phyloP scores from a whole-genome alignment of 2,888 invertebrate species.

The Graphium colonna region DNA sequence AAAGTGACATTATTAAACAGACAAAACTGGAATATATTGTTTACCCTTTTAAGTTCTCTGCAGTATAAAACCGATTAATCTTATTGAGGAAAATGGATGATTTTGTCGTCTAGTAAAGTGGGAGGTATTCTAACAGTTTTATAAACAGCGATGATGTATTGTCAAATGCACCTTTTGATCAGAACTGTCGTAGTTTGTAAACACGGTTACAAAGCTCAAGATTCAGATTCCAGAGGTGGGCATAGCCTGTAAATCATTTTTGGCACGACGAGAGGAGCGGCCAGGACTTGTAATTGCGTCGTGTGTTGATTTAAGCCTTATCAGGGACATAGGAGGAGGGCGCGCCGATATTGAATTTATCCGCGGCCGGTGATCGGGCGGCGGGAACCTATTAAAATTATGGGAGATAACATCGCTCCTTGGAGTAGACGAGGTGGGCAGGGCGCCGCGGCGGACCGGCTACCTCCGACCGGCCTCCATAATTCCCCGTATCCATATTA shows the following conservation, averaged over 20 bases:
- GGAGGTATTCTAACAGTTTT: too few species aligned
- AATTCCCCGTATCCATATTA: slow-evolving; percentile 39
- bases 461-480: slow-evolving; percentile 62
- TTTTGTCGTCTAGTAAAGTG: too few species aligned
- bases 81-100: too few species aligned
- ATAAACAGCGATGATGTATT: too few species aligned
- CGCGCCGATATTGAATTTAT: slow-evolving; percentile 67
- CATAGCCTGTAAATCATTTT: slow-evolving; percentile 65
- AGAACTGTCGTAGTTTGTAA: slow-evolving; percentile 11
- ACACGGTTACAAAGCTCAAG: slow-evolving; percentile 30
- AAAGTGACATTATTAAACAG: too few species aligned
- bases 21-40: too few species aligned
- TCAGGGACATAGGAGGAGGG: slow-evolving; percentile 52
- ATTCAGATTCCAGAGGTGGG: slow-evolving; percentile 54
- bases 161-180: background rate
- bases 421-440: slow-evolving; percentile 71
- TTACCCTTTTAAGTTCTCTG: too few species aligned
- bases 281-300: slow-evolving; percentile 70
- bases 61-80: too few species aligned
- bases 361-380: slow-evolving; percentile 70
- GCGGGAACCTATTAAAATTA: slow-evolving; percentile 78
- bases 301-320: slow-evolving; percentile 78
- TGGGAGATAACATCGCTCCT: slow-evolving; percentile 75
- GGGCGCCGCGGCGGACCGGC: slow-evolving; percentile 61
- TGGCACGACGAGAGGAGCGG: slow-evolving; percentile 71